These are phyloP conservation scores for Orientallactaga bullata DNA, from an alignment of 2,113 vertebrate genomes.

Conservation along the genomic window DNA sequence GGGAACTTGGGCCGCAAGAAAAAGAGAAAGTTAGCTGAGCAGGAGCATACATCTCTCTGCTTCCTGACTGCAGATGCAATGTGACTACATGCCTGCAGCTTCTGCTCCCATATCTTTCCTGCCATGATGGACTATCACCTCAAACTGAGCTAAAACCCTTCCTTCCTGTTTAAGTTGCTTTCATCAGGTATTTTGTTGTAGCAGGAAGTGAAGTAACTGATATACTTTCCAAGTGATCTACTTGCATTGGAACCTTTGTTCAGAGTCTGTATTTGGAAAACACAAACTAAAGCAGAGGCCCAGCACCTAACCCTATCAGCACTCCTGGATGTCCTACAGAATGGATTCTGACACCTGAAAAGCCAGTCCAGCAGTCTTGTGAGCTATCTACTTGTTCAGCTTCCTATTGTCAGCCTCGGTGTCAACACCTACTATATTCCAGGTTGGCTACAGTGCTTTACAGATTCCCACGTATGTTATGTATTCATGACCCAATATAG, in stretches of 20 bases:
- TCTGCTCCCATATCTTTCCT: no score
- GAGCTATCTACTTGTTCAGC: not conserved
- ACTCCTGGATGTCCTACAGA: not conserved
- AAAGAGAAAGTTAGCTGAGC: no score
- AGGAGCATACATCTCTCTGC: no score
- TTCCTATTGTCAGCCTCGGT: no score
- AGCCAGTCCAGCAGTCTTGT: not conserved
- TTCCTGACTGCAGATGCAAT: no score
- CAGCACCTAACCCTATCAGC: accelerated
- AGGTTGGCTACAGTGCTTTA: not conserved
- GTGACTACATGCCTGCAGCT: no score
- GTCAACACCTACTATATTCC: not conserved
- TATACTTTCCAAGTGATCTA: not conserved
- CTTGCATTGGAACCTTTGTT: not conserved
- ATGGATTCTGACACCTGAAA: not conserved
- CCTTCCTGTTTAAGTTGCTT: no score
- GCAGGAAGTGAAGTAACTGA: no score
- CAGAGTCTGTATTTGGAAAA: not conserved
- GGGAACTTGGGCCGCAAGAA: no score
- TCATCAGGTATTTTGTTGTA: no score
- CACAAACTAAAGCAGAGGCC: not conserved
- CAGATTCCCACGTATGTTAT: not conserved
- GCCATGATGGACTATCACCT: no score
- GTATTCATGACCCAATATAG: not conserved
- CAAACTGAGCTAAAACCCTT: no score